These are phyloP conservation scores for Patella vulgata DNA, from an alignment of 1,140 invertebrate genomes.

Conservation along the genomic window DNA sequence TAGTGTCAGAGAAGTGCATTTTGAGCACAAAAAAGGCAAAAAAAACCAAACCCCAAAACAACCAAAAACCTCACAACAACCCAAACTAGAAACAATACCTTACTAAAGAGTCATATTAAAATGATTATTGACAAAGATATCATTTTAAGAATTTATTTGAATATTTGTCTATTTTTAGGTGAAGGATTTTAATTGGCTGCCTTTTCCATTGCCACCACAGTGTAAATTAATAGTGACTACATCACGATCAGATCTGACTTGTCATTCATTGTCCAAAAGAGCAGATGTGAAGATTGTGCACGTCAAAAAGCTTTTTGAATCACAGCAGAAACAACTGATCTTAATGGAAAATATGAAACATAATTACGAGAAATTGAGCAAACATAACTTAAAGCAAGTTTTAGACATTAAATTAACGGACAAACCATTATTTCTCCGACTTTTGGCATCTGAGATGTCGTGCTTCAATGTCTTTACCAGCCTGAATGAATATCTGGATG, in stretches of 20 bases:
- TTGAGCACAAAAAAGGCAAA: no score
- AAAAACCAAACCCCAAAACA: no score
- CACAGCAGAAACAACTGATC: conserved; percentile 27
- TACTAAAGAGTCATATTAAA: no score
- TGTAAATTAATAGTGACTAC: conserved; percentile 59
- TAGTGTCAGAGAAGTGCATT: no score
- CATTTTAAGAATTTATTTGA: no score
- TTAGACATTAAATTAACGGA: conserved; percentile 38
- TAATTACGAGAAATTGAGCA: conserved; percentile 34
- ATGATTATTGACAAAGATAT: no score
- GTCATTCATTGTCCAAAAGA: conserved; percentile 38
- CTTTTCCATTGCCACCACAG: conserved; percentile 50
- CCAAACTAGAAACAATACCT: no score
- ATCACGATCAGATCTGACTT: conserved; percentile 51
- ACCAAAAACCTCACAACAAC: no score
- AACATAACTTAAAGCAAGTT: conserved; percentile 27
- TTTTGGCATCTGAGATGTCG: conserved; percentile 49
- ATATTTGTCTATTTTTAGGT: conserved; percentile 47
- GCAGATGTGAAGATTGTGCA: conserved; percentile 41
- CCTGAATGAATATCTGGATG: conserved; percentile 44
- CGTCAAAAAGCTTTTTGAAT: conserved; percentile 33
- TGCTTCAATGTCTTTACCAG: conserved; percentile 41
- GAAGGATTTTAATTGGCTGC: conserved; percentile 60
- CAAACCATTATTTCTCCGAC: conserved; percentile 46
- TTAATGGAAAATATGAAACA: conserved; percentile 39